phyloP scores from a whole-genome alignment of 2,113 vertebrate genomes.

The Meleagris gallopavo region DNA sequence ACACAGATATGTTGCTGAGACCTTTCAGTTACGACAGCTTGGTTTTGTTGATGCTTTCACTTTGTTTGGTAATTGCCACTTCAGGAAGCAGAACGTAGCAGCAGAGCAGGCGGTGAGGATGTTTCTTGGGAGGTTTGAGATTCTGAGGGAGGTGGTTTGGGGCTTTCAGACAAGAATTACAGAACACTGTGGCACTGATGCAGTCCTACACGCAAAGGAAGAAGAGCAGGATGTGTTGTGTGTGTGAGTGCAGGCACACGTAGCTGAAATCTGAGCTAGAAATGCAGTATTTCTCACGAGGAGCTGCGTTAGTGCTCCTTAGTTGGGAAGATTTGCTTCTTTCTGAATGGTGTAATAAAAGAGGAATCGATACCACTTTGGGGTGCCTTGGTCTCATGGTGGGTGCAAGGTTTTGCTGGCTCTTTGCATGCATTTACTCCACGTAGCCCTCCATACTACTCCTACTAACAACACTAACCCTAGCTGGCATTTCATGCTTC shows the following conservation, averaged over 20 bases:
- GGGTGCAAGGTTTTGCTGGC: background rate
- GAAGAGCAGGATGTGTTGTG: background rate
- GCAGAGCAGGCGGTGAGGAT: background rate
- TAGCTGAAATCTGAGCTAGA: background rate
- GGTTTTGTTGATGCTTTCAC: background rate
- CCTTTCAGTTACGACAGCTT: background rate
- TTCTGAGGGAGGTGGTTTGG: background rate
- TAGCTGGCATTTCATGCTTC: constrained; percentile 5
- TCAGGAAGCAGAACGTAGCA: background rate
- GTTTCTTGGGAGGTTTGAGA: background rate
- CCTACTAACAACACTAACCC: background rate
- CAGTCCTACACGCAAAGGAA: background rate
- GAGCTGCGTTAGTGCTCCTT: background rate
- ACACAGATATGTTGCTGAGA: background rate
- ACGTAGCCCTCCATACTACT: background rate
- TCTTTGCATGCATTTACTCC: background rate
- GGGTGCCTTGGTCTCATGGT: background rate
- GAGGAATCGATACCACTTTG: background rate
- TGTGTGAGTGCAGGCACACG: accelerated
- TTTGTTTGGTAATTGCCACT: background rate
- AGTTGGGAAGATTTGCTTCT: background rate
- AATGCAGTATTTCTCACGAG: background rate
- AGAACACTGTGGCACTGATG: background rate
- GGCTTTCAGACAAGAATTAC: background rate
- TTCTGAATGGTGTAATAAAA: background rate